Conservation (phyloP, 2,113 vertebrate genomes). For the Anseranas semipalmata region DNA sequence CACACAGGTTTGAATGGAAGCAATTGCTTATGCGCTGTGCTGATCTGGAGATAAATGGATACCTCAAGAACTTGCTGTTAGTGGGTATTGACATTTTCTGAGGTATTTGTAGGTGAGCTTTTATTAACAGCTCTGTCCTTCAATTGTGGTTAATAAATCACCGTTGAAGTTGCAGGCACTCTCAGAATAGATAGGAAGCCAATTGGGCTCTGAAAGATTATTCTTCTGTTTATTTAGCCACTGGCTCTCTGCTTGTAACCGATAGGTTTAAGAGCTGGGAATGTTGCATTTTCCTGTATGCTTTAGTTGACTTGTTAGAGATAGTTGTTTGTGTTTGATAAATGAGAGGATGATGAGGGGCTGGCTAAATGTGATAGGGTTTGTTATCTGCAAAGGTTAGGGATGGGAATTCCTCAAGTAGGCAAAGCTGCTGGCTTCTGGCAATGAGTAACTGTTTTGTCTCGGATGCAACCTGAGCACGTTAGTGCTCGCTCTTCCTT, state of each 20-base stretch:
- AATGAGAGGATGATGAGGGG: slow-evolving; percentile 41
- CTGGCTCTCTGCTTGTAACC: not conserved
- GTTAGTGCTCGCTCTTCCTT: not conserved
- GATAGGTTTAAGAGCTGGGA: slow-evolving; percentile 48
- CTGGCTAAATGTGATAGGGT: not conserved
- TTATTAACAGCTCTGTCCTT: slow-evolving; percentile 60
- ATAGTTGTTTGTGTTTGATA: slow-evolving; percentile 61
- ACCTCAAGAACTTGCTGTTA: not conserved
- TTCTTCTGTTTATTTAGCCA: slow-evolving; percentile 57
- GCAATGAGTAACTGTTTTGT: slow-evolving; percentile 73
- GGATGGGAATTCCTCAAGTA: slow-evolving; percentile 53
- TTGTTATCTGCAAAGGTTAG: slow-evolving; percentile 12
- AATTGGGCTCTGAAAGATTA: slow-evolving; percentile 33
- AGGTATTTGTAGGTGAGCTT: slow-evolving; percentile 39
- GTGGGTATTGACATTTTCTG: not conserved
- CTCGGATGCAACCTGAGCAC: slow-evolving; percentile 41
- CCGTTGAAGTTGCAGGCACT: not conserved
- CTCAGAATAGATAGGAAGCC: slow-evolving; percentile 22
- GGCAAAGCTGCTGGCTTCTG: slow-evolving; percentile 43
- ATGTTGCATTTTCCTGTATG: slow-evolving; percentile 25
- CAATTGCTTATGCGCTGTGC: not conserved
- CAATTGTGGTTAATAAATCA: slow-evolving; percentile 66
- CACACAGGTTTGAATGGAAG: not conserved
- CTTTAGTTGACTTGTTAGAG: slow-evolving; percentile 56
- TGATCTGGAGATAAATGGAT: not conserved